phyloP scores from a whole-genome alignment of 2,113 vertebrate genomes.

The Helogale parvula region DNA sequence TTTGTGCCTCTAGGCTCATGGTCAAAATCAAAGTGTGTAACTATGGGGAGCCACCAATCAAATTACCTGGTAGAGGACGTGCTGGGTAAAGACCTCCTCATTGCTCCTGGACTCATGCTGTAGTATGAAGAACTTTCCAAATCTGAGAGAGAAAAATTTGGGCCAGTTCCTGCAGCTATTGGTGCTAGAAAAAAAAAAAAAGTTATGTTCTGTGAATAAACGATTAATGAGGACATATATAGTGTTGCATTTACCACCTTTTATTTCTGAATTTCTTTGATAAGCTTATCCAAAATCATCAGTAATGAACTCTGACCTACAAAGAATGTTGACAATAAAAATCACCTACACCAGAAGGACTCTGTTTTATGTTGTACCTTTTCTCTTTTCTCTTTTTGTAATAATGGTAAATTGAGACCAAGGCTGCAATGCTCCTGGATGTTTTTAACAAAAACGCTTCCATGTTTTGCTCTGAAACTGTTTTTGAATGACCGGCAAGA shows the following conservation, averaged over 20 bases:
- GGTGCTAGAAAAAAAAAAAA: slow-evolving; percentile 89
- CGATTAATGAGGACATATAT: slow-evolving; percentile 38
- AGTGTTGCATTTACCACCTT: neutral
- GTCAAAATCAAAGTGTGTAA: neutral
- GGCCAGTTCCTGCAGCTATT: slow-evolving; percentile 97
- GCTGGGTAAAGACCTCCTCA: slow-evolving; percentile 97
- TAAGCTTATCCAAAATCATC: neutral
- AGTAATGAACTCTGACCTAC: neutral
- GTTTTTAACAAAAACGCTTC: slow-evolving; percentile 49
- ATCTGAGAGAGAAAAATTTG: slow-evolving; percentile 98
- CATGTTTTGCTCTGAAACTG: slow-evolving; percentile 28
- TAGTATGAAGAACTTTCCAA: slow-evolving; percentile 99
- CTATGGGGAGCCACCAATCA: neutral
- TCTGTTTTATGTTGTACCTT: neutral
- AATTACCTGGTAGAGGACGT: slow-evolving; percentile 95
- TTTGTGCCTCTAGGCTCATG: neutral
- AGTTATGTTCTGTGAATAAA: slow-evolving; percentile 61
- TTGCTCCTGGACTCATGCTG: slow-evolving; percentile 99
- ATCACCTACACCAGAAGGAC: neutral
- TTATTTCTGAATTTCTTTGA: neutral
- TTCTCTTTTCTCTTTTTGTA: neutral
- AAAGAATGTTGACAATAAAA: neutral
- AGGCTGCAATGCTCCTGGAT: neutral
- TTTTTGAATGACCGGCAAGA: neutral
- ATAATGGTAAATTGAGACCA: neutral